Base-by-base conservation (phyloP, 2,113 vertebrate genomes). In the Himantopus leucocephalus region DNA sequence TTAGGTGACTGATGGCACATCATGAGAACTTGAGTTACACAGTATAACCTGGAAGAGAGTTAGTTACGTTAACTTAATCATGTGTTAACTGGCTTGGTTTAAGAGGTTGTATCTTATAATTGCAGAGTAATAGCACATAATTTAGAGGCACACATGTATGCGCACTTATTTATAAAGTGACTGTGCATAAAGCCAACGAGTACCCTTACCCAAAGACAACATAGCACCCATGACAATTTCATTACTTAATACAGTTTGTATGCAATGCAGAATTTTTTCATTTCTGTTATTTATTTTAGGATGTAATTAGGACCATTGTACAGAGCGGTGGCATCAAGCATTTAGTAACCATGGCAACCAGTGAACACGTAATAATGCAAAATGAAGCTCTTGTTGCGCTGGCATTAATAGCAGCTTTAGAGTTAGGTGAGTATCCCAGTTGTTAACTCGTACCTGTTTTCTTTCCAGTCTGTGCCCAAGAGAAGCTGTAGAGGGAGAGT, bases 321-420 rank as follows among this genome's bases (percentile, higher is more conserved):
- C 99, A 99, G 97, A 99, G 98, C 35, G 99, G 98, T 76, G 99
- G 99, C 80, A 98, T 99, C 96, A 99, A 99, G 96, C 99, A 99
- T 95, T 98, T 99, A 94, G 99, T 99, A 88, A 99, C 99, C 97
- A 99, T 99, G 99, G 99, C 99, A 86, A 99, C 99, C 53, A 99
- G 99, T 26, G 99, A 99, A 97, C 99, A 99, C 39, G 99, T 99
- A 98, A 99, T 99, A 92, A 99, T 99, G 99, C 99, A 99, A 98
- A 99, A 99, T 0, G 99, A 99, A 97, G 99, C 99, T 13, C 99
- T 99, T n/a, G 99, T 99, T 96, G 99, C 99, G 59, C 91, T 99
- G 98, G 99, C 99, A 60, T 98, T 99, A 92, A 99, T 99, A 94
- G 99, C 99, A 0, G 99, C 98, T 41, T 98, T 99, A 96, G 99